Evolutionary conservation across 2,113 vertebrate species (phyloP), one percentile per base, ranked within the genome.

Genomic region (Clarias batrachus): DNA sequence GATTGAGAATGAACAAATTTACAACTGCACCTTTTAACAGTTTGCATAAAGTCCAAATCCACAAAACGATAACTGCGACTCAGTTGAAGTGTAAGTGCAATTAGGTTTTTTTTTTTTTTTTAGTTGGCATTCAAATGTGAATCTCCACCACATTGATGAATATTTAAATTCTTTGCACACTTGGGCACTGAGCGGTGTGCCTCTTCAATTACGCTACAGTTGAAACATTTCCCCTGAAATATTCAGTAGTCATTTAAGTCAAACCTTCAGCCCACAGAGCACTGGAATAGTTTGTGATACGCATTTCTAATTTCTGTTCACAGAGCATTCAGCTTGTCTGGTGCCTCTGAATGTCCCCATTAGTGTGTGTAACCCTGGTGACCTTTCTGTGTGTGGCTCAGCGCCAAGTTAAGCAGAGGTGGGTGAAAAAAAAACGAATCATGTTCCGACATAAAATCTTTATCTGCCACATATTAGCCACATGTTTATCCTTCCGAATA

Each of bases 211-310:
- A 82, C 73, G 65, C 76, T 62, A 68, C 68, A 59, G 87, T 85
- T 88, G 85, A 90, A 81, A 88, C 77, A 62, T 37, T 77, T 84
- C 81, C 82, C 81, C 62, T 90, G 82, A 90, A 90, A 90, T 90
- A 90, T 90, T 90, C 76, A 90, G 82, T 85, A 90, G 87, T 84
- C 87, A 87, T 88, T 86, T 88, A 85, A 86, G 83, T 73, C 70
- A 85, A 88, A 82, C 82, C 68, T 78, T 71, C 37, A 80, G 33
- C 82, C 37, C 52, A 27, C n/a, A 73, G 37, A 70, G 73, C n/a
- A 17, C 76, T 82, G 41, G 48, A 84, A 71, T 65, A 73, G 33
- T 88, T 84, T 83, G 59, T 83, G 85, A 86, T 86, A 80, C 68
- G 76, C 56, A 82, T 73, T 84, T 37, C 68, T 62, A 74, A 87